Base-by-base conservation (phyloP, 2,888 invertebrate species). In the Mythimna vitellina region DNA sequence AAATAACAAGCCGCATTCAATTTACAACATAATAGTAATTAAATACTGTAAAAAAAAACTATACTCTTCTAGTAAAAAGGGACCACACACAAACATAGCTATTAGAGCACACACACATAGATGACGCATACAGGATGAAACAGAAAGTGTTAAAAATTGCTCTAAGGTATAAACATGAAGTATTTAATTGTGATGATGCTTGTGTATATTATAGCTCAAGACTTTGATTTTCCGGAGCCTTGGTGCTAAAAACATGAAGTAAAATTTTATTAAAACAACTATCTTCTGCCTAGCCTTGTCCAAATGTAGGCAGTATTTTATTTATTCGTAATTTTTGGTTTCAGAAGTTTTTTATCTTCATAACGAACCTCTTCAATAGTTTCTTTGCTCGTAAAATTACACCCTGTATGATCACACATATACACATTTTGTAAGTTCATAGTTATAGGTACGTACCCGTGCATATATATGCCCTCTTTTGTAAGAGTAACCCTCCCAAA, bases 401-500 rank as follows among this genome's bases (percentile, higher is more conserved):
- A 69, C 0, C 76, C 77, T 80, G 66, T 77, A 77, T 6, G 12
- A 38, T 38, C 54, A 53, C 58, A 64, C 57, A 64, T 42, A 77
- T 10, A n/a, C 12, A 49, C 32, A 70, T 35, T 35, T 35, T 35
- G 9, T 22, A 29, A 14, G n/a, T 12, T 8, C 57, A 60, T 10
- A 65, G 17, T 14, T 61, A 57, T 17, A 32, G 22, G 61, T 58
- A 8, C 14, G 61, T 58, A 10, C 20, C 22, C 35, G 7, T 25
- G 29, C 9, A 32, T 65, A 71, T 42, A 51, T 54, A 76, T 42
- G 46, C 20, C 61, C 67, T 76, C 78, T 85, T 81, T 86, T 83
- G 84, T 88, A 54, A 70, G 63, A 78, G 65, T 63, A 79, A 83
- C 87, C 85, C 73, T 69, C 70, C 74, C 73, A 56, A 71, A 72